Base-by-base conservation (phyloP, 2,888 invertebrate species). In the Scaptomyza tumidula region DNA sequence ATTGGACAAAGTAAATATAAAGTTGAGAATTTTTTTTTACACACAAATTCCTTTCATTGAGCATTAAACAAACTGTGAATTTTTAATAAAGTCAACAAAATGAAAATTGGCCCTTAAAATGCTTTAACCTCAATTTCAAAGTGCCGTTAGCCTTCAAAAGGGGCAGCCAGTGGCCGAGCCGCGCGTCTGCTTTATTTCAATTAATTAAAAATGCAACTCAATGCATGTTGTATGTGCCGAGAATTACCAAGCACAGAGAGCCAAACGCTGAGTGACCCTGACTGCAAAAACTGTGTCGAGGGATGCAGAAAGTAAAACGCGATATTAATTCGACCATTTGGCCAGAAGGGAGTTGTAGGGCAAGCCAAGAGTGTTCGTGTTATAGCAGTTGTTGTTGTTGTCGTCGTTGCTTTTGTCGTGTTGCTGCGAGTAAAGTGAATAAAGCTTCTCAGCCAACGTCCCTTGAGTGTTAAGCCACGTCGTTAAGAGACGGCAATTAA, bases 151-250 rank as follows among this genome's bases (percentile, higher is more conserved):
- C 72, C 75, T 75, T 75, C 75, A 56, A 53, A 48, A 52, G 50
- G 62, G 53, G 57, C 59, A 74, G 58, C 66, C 37, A 43, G 55
- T 56, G 71, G 71, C 66, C 61, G 61, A 73, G 66, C 33, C 3
- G 33, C 66, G 66, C 64, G 60, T 63, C 67, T 63, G 67, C 59
- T 61, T 71, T 85, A 78, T 81, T 75, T 78, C 75, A 82, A 80
- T 81, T 85, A 81, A 80, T 80, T 81, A 81, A 85, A 78, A 80
- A 72, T 80, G 86, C 80, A 85, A 61, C 79, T 74, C 81, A 65
- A 80, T 81, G 81, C 78, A 80, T 72, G 58, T 72, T 67, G 67
- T 39, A 63, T 72, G 67, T 43, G 43, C 68, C 44, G 62, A 52
- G 73, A 67, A 54, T 59, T 58, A 19, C 46, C 67, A 54, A 45